Base-by-base conservation (phyloP, 2,113 vertebrate species). In the Coturnix japonica region DNA sequence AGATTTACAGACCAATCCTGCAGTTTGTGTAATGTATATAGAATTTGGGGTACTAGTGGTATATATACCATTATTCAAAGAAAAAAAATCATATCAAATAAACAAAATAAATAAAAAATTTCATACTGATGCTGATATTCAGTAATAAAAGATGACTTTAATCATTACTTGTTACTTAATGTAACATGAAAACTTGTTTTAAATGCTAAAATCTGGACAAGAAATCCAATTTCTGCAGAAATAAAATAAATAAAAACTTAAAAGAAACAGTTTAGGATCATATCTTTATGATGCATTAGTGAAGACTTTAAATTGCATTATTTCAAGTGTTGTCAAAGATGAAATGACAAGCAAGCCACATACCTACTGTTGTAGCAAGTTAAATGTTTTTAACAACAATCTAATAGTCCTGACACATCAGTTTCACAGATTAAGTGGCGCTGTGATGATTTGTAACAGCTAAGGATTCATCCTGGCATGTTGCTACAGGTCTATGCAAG, bases 41-140 rank as follows among this genome's bases (percentile, higher is more conserved):
- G 19, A 11, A 49, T 37, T 65, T 13, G 13, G 16, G 41, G 4
- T 30, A 71, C 28, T 46, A 73, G 2, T 0, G 0, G 4, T 53
- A 54, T n/a, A n/a, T 30, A 53, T 59, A 56, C 25, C 4, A n/a
- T 18, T 14, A 79, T 66, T 35, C 35, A 7, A 11, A 75, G 46
- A 13, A 46, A 83, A 83, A 3, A 3, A 0, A 17, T 47, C 13
- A 35, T 17, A 65, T 22, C 2, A 4, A 31, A 17, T 46, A 30
- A 57, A 57, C 56, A 46, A 78, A 67, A 63, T 51, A 71, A 6
- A 4, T 9, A 19, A 22, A 69, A 35, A 2, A 64, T 64, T 65
- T 65, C 59, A 43, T 20, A 21, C 25, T 59, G 30, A 19, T 43
- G 22, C 33, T 47, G 61, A 73, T 33, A 41, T 4, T 41, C 13